These are phyloP conservation scores for Zygaena filipendulae DNA, from an alignment of 2,888 invertebrate species.

Conservation along the genomic window DNA sequence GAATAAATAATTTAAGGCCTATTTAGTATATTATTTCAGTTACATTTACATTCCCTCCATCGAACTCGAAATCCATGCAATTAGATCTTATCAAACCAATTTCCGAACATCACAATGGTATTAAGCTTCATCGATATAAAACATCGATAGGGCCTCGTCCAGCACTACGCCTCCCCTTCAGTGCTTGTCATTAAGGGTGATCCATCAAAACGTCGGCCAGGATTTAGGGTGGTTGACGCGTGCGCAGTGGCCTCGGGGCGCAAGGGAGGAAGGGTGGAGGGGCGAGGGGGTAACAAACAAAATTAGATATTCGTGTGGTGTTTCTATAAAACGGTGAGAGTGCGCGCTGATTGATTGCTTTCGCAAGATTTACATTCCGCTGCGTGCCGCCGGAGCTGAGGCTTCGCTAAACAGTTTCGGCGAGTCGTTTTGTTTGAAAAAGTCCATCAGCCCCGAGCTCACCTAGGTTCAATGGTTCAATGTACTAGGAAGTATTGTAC, in stretches of 20 bases:
- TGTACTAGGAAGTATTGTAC: too few species aligned
- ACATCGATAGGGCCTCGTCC: conserved; percentile 24
- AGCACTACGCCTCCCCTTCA: conserved; percentile 46
- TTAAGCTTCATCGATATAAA: conserved; percentile 17
- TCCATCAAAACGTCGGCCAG: conserved; percentile 66
- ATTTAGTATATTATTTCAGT: too few species aligned
- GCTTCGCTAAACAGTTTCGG: too few species aligned
- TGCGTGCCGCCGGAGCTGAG: too few species aligned
- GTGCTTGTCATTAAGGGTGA: conserved; percentile 68
- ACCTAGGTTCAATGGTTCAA: too few species aligned
- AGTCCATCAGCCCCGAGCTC: too few species aligned
- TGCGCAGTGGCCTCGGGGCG: conserved; percentile 33
- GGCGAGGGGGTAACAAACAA: conserved; percentile 46
- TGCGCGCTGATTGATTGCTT: conserved; percentile 59
- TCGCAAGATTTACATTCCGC: conserved; percentile 32
- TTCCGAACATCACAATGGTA: conserved; percentile 23
- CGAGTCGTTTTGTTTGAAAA: too few species aligned
- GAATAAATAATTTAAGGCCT: too few species aligned
- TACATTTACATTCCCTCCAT: too few species aligned
- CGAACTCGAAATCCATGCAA: too few species aligned
- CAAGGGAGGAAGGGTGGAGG: conserved; percentile 21
- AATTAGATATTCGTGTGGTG: conserved; percentile 66
- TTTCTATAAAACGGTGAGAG: conserved; percentile 53
- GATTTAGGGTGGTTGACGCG: conserved; percentile 62
- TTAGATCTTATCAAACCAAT: conserved; percentile 36